phyloP scores from a whole-genome alignment of 2,888 invertebrate species.

The Drosophila infuscata region DNA sequence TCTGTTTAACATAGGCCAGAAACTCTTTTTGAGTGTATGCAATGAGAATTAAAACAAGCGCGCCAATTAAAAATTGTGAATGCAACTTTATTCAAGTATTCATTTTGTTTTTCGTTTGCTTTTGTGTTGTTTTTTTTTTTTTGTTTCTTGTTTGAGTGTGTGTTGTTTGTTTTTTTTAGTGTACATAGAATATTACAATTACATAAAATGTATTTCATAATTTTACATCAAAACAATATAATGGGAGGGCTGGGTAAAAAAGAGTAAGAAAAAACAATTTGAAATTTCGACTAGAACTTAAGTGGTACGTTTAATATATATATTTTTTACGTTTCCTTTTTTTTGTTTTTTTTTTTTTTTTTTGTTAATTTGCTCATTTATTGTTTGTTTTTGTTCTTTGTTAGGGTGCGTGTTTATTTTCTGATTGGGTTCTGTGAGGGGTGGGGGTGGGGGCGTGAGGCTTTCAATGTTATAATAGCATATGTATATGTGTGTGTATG shows the following conservation, averaged over 20 bases:
- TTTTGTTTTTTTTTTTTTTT: constrained; percentile 7
- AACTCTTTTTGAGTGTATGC: neutral
- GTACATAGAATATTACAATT: constrained; percentile 78
- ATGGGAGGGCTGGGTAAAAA: constrained; percentile 23
- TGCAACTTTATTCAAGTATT: constrained; percentile 84
- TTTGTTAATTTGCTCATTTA: constrained; percentile 23
- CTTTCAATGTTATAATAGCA: constrained; percentile 42
- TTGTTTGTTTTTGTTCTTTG: constrained; percentile 20
- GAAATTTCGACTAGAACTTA: constrained; percentile 84
- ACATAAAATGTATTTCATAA: constrained; percentile 75
- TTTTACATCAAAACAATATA: constrained; percentile 80
- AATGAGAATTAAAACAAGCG: neutral
- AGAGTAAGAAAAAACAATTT: constrained; percentile 63
- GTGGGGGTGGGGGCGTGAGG: constrained; percentile 5
- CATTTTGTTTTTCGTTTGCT: constrained; percentile 62
- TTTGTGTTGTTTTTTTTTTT: constrained; percentile 47
- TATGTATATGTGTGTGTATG: constrained; percentile 19
- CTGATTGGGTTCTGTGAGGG: neutral
- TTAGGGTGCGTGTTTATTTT: neutral
- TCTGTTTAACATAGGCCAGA: neutral
- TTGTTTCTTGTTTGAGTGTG: constrained; percentile 37
- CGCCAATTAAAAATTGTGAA: constrained; percentile 81
- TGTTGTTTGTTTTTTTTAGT: constrained; percentile 54
- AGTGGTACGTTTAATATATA: constrained; percentile 60
- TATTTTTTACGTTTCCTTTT: constrained; percentile 22